These are phyloP conservation scores for Xenopus laevis DNA, from an alignment of 2,113 vertebrate species.

Conservation along the genomic window DNA sequence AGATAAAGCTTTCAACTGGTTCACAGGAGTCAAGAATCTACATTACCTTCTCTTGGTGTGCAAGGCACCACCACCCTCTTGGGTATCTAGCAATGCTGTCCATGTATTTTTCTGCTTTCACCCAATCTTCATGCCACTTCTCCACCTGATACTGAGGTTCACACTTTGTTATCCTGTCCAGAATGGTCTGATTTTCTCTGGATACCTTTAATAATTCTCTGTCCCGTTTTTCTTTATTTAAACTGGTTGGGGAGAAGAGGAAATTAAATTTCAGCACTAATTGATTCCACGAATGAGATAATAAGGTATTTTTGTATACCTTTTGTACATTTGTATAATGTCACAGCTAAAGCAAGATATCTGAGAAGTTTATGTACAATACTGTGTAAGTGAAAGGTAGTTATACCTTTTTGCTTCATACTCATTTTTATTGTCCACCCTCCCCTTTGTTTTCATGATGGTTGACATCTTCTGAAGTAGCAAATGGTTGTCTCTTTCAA, in stretches of 20 bases:
- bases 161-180: conserved; percentile 55
- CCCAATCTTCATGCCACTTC: conserved; percentile 65
- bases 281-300: too few species aligned
- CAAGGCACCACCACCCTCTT: conserved; percentile 30
- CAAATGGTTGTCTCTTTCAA: conserved; percentile 64
- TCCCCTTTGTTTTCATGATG: conserved; percentile 62
- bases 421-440: conserved; percentile 57
- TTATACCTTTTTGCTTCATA: conserved; percentile 61
- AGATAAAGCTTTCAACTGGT: too few species aligned
- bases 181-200: conserved; percentile 60
- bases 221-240: conserved; percentile 57
- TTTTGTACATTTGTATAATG: too few species aligned
- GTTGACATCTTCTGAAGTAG: conserved; percentile 65
- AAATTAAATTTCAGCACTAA: too few species aligned
- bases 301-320: too few species aligned
- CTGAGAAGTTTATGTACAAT: too few species aligned
- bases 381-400: too few species aligned
- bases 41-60: conserved; percentile 51
- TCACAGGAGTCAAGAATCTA: neutral
- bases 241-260: conserved; percentile 44
- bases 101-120: conserved; percentile 53
- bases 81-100: conserved; percentile 57
- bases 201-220: conserved; percentile 57
- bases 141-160: conserved; percentile 55
- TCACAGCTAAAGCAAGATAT: too few species aligned